Evolutionary conservation across 53 echinoderm and acorn worm species (phyloP).

Genomic region (Holothuria leucospilota): DNA sequence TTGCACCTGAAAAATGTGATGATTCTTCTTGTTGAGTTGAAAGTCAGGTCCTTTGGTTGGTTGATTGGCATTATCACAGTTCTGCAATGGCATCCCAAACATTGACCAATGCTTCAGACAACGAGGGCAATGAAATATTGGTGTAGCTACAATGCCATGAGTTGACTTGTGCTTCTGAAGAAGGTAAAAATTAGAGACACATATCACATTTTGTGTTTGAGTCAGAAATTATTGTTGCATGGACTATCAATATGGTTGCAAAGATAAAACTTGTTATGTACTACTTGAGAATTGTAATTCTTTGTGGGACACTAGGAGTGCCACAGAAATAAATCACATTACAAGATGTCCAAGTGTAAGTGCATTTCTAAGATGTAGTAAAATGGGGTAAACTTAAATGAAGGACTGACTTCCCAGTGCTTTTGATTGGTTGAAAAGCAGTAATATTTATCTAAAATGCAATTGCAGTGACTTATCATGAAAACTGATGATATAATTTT

Average conservation of each 20-base stretch:
- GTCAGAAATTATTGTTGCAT: background rate
- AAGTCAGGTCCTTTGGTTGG: conserved; percentile 79
- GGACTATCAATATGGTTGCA: background rate
- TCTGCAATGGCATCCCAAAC: conserved; percentile 60
- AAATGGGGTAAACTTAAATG: too few species aligned
- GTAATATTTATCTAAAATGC: too few species aligned
- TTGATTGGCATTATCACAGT: conserved; percentile 57
- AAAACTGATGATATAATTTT: too few species aligned
- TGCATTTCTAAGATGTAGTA: too few species aligned
- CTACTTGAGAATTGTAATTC: too few species aligned
- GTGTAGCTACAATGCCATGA: conserved; percentile 62
- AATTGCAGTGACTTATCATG: too few species aligned
- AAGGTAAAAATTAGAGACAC: background rate
- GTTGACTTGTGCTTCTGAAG: conserved; percentile 9
- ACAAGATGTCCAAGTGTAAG: too few species aligned
- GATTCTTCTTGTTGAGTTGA: conserved; percentile 62
- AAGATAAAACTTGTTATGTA: background rate
- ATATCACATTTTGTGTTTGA: too few species aligned
- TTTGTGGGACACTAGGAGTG: too few species aligned
- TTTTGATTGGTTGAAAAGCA: too few species aligned
- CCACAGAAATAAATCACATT: too few species aligned
- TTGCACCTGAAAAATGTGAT: conserved; percentile 67
- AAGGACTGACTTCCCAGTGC: too few species aligned
- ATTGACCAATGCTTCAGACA: conserved; percentile 87
- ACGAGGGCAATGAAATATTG: conserved; percentile 86